Base-by-base conservation (phyloP, 2,888 invertebrate species). In the Pseudococcus longispinus region DNA sequence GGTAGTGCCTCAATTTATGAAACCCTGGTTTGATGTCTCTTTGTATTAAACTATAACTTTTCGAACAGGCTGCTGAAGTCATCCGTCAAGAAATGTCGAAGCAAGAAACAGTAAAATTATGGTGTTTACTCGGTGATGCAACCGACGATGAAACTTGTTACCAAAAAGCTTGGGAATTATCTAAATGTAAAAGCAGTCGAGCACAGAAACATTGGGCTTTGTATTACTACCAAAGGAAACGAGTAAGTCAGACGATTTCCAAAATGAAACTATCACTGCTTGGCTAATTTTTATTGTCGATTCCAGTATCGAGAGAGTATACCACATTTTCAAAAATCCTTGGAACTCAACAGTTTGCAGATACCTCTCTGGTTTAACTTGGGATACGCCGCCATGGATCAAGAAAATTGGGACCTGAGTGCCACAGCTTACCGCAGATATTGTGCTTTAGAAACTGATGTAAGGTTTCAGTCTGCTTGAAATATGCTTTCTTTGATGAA, bases 201-300 rank as follows among this genome's bases (percentile, higher is more conserved):
- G 97, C 97, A 0, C 96, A 97, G 90, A 92, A 96, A 32, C 96
- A 97, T 90, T 96, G 98, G 94, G 99, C 96, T 13, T 93, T 94
- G 90, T 94, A 93, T 90, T 93, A 95, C 89, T 96, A 95, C 89
- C 91, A 92, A 2, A 94, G 93, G 88, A 95, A 96, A 89, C 90
- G 92, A 89, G 92, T 92, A 89, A 29, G 70, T 11, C 15, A 26
- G 15, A 65, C 20, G 8, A 26, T 65, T 26, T 2, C 11, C 26
- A 8, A 37, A 70, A 55, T 2, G 6, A 55, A 15, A 55, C 5
- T 1, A 2, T 55, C 18, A n/a, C 20, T 23, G 3, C 60, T 11
- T 0, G 8, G 8, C 26, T 70, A 15, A 74, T 74, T 74, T 86
- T 84, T 60, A 80, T 32, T 87, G 51, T 23, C 0, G 1, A 70